These are phyloP conservation scores for Desoria tigrina DNA, from an alignment of 2,888 invertebrate genomes.

Conservation along the genomic window DNA sequence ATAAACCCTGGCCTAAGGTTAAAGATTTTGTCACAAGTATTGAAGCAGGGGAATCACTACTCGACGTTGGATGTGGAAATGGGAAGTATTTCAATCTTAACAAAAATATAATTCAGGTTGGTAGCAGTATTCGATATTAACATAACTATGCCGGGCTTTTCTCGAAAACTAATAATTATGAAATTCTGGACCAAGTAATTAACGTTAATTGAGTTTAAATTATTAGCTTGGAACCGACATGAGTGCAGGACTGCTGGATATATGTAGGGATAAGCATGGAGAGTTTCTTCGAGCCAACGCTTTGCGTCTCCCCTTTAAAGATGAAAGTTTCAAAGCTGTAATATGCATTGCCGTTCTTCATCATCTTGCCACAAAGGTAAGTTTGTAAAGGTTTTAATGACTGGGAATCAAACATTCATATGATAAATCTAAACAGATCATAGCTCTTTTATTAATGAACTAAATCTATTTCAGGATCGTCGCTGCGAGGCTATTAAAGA, in stretches of 20 bases:
- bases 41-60: constrained; percentile 68
- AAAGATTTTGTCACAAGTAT: constrained; percentile 73
- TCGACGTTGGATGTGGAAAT: constrained; percentile 97
- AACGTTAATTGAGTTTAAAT: constrained; percentile 36
- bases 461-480: constrained; percentile 64
- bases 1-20: constrained; percentile 92
- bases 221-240: constrained; percentile 80
- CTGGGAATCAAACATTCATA: background rate
- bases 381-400: constrained; percentile 28
- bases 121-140: constrained; percentile 22
- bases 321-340: constrained; percentile 72
- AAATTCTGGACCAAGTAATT: constrained; percentile 14
- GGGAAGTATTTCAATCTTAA: constrained; percentile 86
- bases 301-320: constrained; percentile 70
- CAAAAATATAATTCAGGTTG: constrained; percentile 65
- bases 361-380: constrained; percentile 79
- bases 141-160: background rate
- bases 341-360: constrained; percentile 97
- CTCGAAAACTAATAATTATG: background rate
- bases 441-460: too few relatives aligned
- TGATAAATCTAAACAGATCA: background rate
- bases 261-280: constrained; percentile 65
- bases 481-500: constrained; percentile 73
- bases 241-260: constrained; percentile 67
- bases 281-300: constrained; percentile 77